phyloP scores from a whole-genome alignment of 2,797 vertebrate genomes.

The Chlorospingus flavigularis region DNA sequence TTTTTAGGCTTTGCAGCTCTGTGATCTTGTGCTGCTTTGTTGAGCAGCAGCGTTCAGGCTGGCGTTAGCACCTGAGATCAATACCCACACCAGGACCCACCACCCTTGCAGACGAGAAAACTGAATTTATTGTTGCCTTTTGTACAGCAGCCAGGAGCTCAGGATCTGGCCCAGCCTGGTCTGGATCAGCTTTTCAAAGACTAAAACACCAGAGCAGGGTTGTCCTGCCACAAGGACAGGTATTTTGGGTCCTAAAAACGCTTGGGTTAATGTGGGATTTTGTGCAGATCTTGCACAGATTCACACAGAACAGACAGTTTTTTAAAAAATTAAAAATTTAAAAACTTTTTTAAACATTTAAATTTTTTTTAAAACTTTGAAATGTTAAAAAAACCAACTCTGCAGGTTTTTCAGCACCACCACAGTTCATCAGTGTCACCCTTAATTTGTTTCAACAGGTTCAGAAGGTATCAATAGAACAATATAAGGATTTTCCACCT shows the following conservation, averaged over 20 bases:
- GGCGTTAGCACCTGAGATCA: not conserved
- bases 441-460: not conserved
- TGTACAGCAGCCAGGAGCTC: not conserved
- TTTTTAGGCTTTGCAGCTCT: not conserved
- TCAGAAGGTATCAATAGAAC: not conserved
- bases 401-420: not conserved
- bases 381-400: not conserved
- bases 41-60: not conserved
- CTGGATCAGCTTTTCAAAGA: not conserved
- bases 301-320: not conserved
- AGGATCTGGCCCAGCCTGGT: not conserved
- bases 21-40: not conserved
- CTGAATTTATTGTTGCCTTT: not conserved
- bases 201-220: not conserved
- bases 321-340: not conserved
- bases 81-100: not conserved
- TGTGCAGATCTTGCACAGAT: not conserved
- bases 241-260: not conserved
- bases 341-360: not conserved
- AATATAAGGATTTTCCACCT: not conserved
- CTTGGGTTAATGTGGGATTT: not conserved
- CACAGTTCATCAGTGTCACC: not conserved
- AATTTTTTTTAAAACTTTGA: not conserved
- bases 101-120: not conserved
- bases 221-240: not conserved